Base-by-base conservation (phyloP, 2,113 vertebrate species). In the Toxostoma redivivum region DNA sequence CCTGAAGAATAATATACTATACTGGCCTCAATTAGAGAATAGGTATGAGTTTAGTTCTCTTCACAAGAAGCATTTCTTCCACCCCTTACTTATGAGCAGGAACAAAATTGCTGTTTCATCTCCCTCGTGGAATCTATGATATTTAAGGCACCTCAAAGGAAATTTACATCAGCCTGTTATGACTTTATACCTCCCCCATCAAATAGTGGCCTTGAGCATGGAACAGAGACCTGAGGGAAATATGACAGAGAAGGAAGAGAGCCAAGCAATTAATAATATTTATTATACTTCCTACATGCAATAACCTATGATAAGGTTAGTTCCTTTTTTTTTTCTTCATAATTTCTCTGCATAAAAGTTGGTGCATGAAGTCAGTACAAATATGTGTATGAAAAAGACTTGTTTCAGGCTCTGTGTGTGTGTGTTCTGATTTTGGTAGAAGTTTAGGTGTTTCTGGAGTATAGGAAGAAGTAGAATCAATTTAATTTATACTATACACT, bases 201-300 rank as follows among this genome's bases (percentile, higher is more conserved):
- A 94, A 96, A 94, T 77, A 83, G 87, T 90, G 96, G 95, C 90
- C 86, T 96, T 97, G 94, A 96, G 90, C 77, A 79, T 86, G 61
- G 82, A 95, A 93, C 65, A 86, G 91, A 91, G 92, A 95, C 95
- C 96, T 95, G 92, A 94, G 96, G 95, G 81, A 96, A 96, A 96
- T 96, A 76, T 65, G 95, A 85, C 84, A 94, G 96, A 87, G 81
- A 92, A 95, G 73, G 83, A 93, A 97, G 73, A 94, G 91, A 92
- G 88, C 95, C 92, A 96, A 92, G 91, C 64, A 95, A 95, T 97
- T 95, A 95, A 96, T 94, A 95, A 96, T 96, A 96, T 94, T 97
- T 96, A 92, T 95, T 91, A 96, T 92, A 87, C 80, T 93, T 94
- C 72, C 73, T 93, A 92, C 57, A 72, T 89, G 86, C 33, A 85